A percentile compares a stretch with the other conserved stretches of the same genome.
Conservation (phyloP, 2,797 vertebrate species). For the Sebastes oblongus region DNA sequence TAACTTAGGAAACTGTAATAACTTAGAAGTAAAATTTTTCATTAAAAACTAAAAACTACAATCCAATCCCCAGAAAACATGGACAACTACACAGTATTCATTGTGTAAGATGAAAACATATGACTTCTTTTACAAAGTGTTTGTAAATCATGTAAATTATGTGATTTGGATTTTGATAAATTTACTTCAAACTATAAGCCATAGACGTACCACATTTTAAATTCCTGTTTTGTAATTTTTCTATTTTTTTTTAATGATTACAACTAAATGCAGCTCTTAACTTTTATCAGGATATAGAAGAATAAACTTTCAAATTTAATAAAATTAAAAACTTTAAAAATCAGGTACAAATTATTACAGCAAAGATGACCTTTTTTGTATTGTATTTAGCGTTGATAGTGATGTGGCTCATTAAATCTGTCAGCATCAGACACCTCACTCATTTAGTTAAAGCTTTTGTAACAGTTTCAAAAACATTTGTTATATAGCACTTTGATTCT, state of each 20-base stretch:
- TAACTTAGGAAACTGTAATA: not conserved
- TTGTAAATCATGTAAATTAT: not conserved
- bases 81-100: not conserved
- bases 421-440: not conserved
- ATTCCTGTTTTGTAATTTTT: not conserved
- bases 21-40: not conserved
- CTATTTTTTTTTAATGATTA: not conserved
- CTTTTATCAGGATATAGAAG: not conserved
- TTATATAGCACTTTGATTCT: not conserved
- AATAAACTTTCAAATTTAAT: not conserved
- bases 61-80: not conserved
- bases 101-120: not conserved
- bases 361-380: not conserved
- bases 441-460: not conserved
- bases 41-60: not conserved
- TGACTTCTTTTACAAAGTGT: not conserved
- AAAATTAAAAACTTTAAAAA: not conserved
- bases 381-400: not conserved
- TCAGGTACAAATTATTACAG: not conserved
- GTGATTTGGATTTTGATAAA: not conserved
- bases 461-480: not conserved
- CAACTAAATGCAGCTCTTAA: not conserved
- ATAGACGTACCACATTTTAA: not conserved
- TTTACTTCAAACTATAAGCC: not conserved
- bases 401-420: not conserved